Base-by-base conservation (phyloP, 2,888 invertebrate species). In the Anticlea derivata region DNA sequence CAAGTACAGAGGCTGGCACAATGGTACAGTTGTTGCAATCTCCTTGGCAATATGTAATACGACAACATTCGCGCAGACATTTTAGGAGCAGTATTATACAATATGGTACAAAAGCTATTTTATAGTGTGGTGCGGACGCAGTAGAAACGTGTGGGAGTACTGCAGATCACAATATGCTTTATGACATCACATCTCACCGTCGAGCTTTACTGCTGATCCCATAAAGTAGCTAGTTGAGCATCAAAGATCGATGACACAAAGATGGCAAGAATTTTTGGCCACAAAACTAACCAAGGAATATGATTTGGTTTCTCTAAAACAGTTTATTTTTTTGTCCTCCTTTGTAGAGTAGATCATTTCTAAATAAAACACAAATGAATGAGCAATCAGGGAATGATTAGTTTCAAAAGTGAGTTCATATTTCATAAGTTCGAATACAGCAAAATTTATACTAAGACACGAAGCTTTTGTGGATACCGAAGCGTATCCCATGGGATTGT, bases 1-100 rank as follows among this genome's bases (percentile, higher is more conserved):
- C 70, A 75, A 78, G 70, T 63, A 68, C 66, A 67, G 70, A 77
- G 73, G 74, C 80, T 79, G 82, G 80, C 80, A 78, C 76, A 74
- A 76, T 73, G 65, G 70, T 66, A 72, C 69, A 70, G 70, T 71
- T 72, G 66, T 68, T 69, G 65, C 69, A 69, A 75, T 70, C 72
- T 72, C 55, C 63, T 72, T 67, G 66, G 70, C 70, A 68, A 70
- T 77, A 68, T 66, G 65, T 71, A 73, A 73, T 75, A 59, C 61
- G 71, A 73, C 75, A 71, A 58, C 65, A 73, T 74, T 71, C 62
- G 52, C 61, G 61, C 63, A 67, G 68, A 70, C 70, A 72, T 68
- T 63, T 67, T 58, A 64, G 61, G 65, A 61, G 66, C 54, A 65
- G 61, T 70, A 68, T 63, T 68, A 71, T 66, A 63, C 61, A 65